These are phyloP conservation scores for Bovichtus variegatus DNA, from an alignment of 2,797 vertebrate species.

Conservation along the genomic window DNA sequence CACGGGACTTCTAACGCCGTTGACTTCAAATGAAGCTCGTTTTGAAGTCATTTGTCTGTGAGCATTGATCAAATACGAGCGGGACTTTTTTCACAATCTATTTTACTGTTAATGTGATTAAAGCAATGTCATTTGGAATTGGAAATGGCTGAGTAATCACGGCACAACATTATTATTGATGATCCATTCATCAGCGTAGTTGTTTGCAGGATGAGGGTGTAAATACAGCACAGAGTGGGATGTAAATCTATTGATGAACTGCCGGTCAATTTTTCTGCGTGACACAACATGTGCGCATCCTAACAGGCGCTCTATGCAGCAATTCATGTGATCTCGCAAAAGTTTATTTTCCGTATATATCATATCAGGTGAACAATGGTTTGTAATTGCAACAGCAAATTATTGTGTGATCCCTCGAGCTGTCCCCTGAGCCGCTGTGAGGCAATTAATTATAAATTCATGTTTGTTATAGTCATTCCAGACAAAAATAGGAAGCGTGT, in stretches of 20 bases:
- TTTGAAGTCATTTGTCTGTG: conserved; percentile 21
- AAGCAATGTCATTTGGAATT: conserved; percentile 15
- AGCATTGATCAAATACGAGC: conserved; percentile 18
- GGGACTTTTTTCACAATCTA: not conserved
- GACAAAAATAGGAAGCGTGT: conserved; percentile 54
- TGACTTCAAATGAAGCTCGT: conserved; percentile 32
- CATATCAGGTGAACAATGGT: conserved; percentile 57
- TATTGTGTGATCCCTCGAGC: conserved; percentile 61
- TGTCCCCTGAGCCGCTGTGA: conserved; percentile 52
- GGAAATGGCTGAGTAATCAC: conserved; percentile 45
- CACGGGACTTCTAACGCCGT: not conserved
- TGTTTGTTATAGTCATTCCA: conserved; percentile 71
- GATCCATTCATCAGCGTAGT: conserved; percentile 40
- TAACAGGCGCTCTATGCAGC: not conserved
- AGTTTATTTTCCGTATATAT: conserved; percentile 32
- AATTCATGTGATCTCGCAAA: not conserved
- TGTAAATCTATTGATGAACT: conserved; percentile 15
- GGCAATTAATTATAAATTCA: conserved; percentile 72
- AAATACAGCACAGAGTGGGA: not conserved
- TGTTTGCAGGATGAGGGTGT: conserved; percentile 7
- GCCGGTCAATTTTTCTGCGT: not conserved
- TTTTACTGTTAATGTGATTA: conserved; percentile 29
- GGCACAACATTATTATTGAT: conserved; percentile 50
- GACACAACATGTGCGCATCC: not conserved
- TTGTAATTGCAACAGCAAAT: conserved; percentile 67